Conservation (phyloP, 2,888 invertebrate genomes). For the Pterobdella sp. region DNA sequence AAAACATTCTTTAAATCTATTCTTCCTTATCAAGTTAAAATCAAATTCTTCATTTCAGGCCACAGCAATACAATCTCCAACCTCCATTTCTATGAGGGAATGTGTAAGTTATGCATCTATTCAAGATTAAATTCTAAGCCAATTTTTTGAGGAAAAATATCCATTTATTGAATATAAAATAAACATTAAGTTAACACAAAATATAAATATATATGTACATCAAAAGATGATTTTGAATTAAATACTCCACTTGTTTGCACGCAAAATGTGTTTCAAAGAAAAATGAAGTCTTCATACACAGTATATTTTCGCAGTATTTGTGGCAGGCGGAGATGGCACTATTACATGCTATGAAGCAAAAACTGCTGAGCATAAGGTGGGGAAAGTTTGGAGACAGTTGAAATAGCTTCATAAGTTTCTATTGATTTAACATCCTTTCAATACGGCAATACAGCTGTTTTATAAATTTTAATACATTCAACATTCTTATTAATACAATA, state of each 20-base stretch:
- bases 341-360: constrained; percentile 29
- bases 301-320: constrained; percentile 22
- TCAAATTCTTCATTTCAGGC: constrained; percentile 45
- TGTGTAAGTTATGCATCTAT: constrained; percentile 42
- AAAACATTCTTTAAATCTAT: too few species aligned
- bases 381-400: background rate
- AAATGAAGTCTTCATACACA: background rate
- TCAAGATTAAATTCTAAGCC: background rate
- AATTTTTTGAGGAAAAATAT: background rate
- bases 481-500: too few species aligned
- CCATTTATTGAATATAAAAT: background rate
- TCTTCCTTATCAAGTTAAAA: too few species aligned
- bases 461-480: too few species aligned
- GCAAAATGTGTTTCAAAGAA: background rate
- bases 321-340: constrained; percentile 29
- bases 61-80: constrained; percentile 54
- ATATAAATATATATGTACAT: background rate
- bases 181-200: background rate
- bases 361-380: constrained; percentile 27
- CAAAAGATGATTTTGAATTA: background rate
- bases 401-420: too few species aligned
- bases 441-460: too few species aligned
- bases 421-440: too few species aligned
- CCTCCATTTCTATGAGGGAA: constrained; percentile 50
- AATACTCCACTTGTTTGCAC: background rate